Base-by-base conservation (phyloP, 2,113 vertebrate species). In the Microtus pennsylvanicus region DNA sequence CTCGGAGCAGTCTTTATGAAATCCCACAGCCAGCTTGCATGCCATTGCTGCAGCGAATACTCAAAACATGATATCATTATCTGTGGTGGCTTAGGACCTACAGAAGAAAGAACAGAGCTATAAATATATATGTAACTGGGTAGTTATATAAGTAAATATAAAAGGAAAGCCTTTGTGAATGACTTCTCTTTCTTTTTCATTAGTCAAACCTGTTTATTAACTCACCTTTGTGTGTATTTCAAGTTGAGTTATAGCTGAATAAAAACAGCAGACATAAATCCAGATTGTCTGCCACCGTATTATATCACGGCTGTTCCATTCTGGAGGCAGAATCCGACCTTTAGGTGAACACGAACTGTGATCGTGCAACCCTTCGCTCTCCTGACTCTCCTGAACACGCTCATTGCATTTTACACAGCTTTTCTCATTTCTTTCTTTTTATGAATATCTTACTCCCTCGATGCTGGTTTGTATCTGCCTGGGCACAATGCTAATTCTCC, bases 1-100 rank as follows among this genome's bases (percentile, higher is more conserved):
- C 21, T 87, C 26, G 52, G 50, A 87, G 67, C 82, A 38, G 58
- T 30, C n/a, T 95, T 93, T 82, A 35, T 87, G 77, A 22, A 72
- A 58, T 58, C n/a, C 52, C 33, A 16, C 26, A 17, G 78, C 55
- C 63, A 93, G 10, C 30, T 30, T 67, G 10, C 67, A 63, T 63
- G n/a, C n/a, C 24, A 7, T 45, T 47, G 16, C 58, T n/a, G 52
- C 87, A 76, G 30, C 7, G 0, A 87, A 45, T 30, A 74, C 3
- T 89, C 70, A 26, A 1, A 72, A 52, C 4, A 13, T 61, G 63
- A 58, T 75, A n/a, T 77, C 24, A 35, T 82, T 30, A 63, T 5
- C 14, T 10, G 24, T 47, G 24, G 19, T 7, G 42, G 19, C 70
- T 75, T 28, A 90, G 85, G 16, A 35, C 16, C 9, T 61, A 47